Evolutionary conservation across 2,113 vertebrate species (phyloP).

Genomic region (Corvus hawaiiensis): DNA sequence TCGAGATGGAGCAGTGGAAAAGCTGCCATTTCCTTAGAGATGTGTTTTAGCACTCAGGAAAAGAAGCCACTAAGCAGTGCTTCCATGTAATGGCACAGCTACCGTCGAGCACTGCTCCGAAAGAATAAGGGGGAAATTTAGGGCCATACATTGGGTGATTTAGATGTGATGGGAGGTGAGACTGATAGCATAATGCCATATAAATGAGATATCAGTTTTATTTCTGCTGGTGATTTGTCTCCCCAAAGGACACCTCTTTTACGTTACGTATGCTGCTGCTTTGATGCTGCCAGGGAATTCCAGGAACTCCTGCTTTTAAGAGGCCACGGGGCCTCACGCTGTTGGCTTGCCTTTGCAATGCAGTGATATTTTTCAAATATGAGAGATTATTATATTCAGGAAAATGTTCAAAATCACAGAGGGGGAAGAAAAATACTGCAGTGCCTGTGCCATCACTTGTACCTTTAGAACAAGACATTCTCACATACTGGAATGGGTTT

Average conservation of each 20-base stretch:
- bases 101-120: not conserved
- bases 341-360: not conserved
- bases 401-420: not conserved
- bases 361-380: not conserved
- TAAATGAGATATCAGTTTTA: not conserved
- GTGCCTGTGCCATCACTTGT: not conserved
- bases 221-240: not conserved
- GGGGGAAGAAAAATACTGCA: not conserved
- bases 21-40: not conserved
- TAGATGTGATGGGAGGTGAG: not conserved
- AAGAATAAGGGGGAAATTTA: not conserved
- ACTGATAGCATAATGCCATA: not conserved
- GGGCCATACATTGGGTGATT: not conserved
- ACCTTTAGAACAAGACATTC: not conserved
- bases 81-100: not conserved
- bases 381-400: not conserved
- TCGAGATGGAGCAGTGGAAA: not conserved
- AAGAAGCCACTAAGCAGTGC: not conserved
- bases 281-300: constrained; percentile 43
- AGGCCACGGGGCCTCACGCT: not conserved
- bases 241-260: not conserved
- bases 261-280: not conserved
- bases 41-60: not conserved
- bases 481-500: no score
- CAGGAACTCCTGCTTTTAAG: constrained; percentile 52